These are phyloP conservation scores for Phymorhynchus buccinoides DNA, from an alignment of 1,140 invertebrate species.

Conservation along the genomic window DNA sequence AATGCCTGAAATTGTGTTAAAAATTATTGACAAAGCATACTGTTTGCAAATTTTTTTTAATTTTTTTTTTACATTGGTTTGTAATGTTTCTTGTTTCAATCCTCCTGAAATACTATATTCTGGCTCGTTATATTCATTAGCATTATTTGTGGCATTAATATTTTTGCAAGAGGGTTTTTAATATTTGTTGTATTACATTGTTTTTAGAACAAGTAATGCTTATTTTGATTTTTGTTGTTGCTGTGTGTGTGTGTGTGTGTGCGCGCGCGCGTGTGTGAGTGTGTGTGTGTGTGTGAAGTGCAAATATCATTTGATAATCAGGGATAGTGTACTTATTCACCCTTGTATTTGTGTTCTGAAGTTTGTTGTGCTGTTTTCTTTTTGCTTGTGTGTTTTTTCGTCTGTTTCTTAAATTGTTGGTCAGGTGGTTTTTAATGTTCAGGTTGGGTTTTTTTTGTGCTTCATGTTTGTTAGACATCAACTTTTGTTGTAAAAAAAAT, in stretches of 20 bases:
- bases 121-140: neutral
- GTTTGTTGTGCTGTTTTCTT: neutral
- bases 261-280: too few species aligned
- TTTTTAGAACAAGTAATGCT: neutral
- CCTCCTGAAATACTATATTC: neutral
- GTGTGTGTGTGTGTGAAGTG: neutral
- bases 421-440: too few species aligned
- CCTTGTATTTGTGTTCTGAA: slow-evolving; percentile 1
- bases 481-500: neutral
- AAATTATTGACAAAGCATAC: neutral
- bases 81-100: neutral
- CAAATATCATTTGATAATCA: slow-evolving; percentile 18
- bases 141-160: slow-evolving; percentile 7
- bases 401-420: neutral
- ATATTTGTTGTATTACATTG: neutral
- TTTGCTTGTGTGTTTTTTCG: neutral
- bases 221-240: neutral
- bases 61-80: neutral
- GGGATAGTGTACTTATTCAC: slow-evolving; percentile 4
- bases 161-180: neutral
- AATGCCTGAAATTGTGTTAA: neutral
- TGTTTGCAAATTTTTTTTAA: neutral
- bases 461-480: neutral
- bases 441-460: neutral
- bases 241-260: neutral